Evolutionary conservation across 2,797 vertebrate genomes (phyloP).

Genomic region (Setipinna tenuifilis): DNA sequence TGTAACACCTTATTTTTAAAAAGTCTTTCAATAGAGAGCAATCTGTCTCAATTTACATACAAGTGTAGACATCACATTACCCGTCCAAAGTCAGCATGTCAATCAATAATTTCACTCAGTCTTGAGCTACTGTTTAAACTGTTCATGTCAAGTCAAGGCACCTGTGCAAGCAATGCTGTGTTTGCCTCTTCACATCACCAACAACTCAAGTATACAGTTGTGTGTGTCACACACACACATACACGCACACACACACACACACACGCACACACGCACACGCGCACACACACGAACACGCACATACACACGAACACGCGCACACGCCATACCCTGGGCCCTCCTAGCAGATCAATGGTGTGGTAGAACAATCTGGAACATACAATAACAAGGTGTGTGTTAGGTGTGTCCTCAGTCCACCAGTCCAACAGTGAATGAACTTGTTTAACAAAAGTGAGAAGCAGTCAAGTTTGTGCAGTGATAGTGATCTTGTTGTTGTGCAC

Average conservation of each 20-base stretch:
- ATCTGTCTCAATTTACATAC: conserved; percentile 16
- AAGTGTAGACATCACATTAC: conserved; percentile 25
- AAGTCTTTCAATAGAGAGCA: conserved; percentile 23
- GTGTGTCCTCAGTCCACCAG: background rate
- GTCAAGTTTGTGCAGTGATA: background rate
- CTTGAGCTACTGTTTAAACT: conserved; percentile 2
- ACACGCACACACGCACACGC: background rate
- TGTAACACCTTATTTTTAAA: conserved; percentile 29
- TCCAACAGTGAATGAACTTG: background rate
- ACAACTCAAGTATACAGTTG: conserved; percentile 21
- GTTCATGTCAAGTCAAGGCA: conserved; percentile 32
- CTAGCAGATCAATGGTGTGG: conserved; percentile 16
- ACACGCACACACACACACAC: too few relatives aligned
- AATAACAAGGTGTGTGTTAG: conserved; percentile 1
- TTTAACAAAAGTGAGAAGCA: background rate
- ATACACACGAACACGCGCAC: too few relatives aligned
- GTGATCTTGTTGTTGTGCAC: background rate
- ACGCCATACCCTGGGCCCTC: background rate
- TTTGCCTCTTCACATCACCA: conserved; percentile 4
- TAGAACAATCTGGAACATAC: conserved; percentile 24
- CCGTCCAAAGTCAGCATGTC: background rate
- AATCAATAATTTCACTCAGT: conserved; percentile 27
- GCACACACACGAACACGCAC: too few relatives aligned
- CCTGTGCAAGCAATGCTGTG: conserved; percentile 30
- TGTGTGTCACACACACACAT: background rate